Base-by-base conservation (phyloP, 92 coral and sea anemone genomes). In the Siderastrea radians region DNA sequence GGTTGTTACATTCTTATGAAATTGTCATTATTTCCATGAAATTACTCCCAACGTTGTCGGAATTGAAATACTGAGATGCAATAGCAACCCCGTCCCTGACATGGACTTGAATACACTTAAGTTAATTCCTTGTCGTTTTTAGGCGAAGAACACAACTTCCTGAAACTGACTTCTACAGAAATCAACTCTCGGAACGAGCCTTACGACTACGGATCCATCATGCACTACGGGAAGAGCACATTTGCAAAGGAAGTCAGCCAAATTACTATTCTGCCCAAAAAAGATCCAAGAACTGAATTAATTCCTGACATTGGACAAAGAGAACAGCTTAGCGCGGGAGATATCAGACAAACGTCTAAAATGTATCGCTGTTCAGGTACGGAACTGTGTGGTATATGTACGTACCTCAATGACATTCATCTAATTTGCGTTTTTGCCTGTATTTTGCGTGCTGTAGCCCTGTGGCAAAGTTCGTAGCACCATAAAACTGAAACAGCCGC, bases 191-290 rank as follows among this genome's bases (percentile, higher is more conserved):
- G 93, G 6, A 91, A 84, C 69, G 99, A 97, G 79, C 85, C 87
- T 13, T 97, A 97, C 62, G 99, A 96, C 72, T 96, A 95, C 79
- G 96, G 91, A 1, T 95, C 98, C 82, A 97, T 97, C 67, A 97
- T 97, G 99, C 99, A 97, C 69, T 97, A 97, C 81, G 98, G 98
- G 57, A 94, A 92, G 73, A 90, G 87, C 87, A 93, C 98, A n/a
- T 97, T 95, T 68, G 90, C 99, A 17, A 90, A 94, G 74, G 87
- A 91, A 76, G 79, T 88, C 17, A 85, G 63, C 14, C 90, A 72
- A 61, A 88, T 91, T 79, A 96, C 98, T 1, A 97, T 97, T 59
- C 75, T 92, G 19, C 96, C 99, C 47, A 92, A 55, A 67, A 86
- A 69, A 13, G 69, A 89, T 46, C 84, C 94, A 14, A 19, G 75